Evolutionary conservation across 2,113 vertebrate genomes (phyloP).

Genomic region (Oryzias curvinotus): DNA sequence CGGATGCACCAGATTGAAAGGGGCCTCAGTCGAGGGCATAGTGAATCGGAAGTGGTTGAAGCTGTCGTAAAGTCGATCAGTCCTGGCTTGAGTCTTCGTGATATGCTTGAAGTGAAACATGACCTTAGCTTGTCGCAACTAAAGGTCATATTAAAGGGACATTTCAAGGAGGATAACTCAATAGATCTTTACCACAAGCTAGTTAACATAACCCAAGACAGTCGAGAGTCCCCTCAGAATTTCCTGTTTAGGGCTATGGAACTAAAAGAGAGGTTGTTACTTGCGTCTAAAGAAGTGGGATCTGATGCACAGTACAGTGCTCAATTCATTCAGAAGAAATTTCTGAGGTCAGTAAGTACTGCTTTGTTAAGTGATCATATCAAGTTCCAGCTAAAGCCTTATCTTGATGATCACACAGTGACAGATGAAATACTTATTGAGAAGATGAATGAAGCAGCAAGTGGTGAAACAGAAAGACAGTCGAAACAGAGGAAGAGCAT

Average conservation of each 20-base stretch:
- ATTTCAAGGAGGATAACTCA: constrained; percentile 17
- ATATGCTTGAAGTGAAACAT: constrained; percentile 5
- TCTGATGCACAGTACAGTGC: constrained; percentile 12
- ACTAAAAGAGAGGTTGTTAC: constrained; percentile 21
- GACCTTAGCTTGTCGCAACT: background rate
- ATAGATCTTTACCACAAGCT: constrained; percentile 5
- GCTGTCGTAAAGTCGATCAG: constrained; percentile 21
- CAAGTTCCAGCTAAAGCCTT: background rate
- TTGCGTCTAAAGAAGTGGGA: background rate
- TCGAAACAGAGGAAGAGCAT: background rate
- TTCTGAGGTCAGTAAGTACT: constrained; percentile 3
- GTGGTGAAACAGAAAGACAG: background rate
- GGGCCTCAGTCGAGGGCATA: constrained; percentile 17
- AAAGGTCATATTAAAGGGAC: constrained; percentile 8
- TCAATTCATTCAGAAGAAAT: constrained; percentile 2
- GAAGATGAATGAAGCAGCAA: constrained; percentile 5
- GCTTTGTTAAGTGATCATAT: background rate
- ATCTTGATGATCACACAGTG: accelerated
- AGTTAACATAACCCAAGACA: constrained; percentile 8
- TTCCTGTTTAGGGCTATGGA: constrained; percentile 11
- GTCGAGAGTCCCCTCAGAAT: constrained; percentile 2
- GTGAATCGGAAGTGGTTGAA: constrained; percentile 6
- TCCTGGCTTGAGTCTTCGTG: constrained; percentile 2
- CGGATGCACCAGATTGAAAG: background rate
- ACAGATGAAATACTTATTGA: background rate